Conservation (phyloP, 2,113 vertebrate species). For the Cryptotis parvus region DNA sequence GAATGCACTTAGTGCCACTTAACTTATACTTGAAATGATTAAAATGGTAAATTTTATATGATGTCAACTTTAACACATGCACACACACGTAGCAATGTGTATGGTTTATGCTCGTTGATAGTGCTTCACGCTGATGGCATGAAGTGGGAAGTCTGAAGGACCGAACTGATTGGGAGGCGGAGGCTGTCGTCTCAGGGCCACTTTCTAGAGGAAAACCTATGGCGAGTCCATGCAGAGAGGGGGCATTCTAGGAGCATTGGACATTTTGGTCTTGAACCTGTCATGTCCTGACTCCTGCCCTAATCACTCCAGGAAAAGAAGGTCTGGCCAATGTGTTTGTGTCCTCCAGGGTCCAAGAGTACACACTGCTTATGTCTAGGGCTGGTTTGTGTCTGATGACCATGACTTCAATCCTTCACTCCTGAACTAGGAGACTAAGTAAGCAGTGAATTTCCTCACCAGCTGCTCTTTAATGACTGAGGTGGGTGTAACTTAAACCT, state of each 20-base stretch:
- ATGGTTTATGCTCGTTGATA: not conserved
- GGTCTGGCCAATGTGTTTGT: too few relatives aligned
- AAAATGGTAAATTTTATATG: not conserved
- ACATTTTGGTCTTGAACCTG: not conserved
- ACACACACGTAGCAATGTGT: not conserved
- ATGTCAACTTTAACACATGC: not conserved
- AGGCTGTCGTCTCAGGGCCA: not conserved
- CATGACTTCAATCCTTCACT: too few relatives aligned
- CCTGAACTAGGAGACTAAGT: too few relatives aligned
- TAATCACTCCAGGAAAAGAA: too few relatives aligned
- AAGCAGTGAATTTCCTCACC: too few relatives aligned
- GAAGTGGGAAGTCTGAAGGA: not conserved
- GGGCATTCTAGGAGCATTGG: not conserved
- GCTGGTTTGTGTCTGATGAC: too few relatives aligned
- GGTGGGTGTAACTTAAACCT: too few relatives aligned
- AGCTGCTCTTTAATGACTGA: too few relatives aligned
- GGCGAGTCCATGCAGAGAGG: not conserved
- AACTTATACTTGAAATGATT: not conserved
- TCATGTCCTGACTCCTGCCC: too few relatives aligned
- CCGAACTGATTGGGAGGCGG: not conserved
- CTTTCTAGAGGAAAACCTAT: not conserved
- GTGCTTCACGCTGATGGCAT: not conserved
- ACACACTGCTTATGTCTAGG: too few relatives aligned
- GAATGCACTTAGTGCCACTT: too few relatives aligned
- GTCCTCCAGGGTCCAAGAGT: too few relatives aligned